Evolutionary conservation across 2,797 vertebrate genomes (phyloP), one percentile per base, ranked within the genome.

Genomic region (Sebastes steindachneri): DNA sequence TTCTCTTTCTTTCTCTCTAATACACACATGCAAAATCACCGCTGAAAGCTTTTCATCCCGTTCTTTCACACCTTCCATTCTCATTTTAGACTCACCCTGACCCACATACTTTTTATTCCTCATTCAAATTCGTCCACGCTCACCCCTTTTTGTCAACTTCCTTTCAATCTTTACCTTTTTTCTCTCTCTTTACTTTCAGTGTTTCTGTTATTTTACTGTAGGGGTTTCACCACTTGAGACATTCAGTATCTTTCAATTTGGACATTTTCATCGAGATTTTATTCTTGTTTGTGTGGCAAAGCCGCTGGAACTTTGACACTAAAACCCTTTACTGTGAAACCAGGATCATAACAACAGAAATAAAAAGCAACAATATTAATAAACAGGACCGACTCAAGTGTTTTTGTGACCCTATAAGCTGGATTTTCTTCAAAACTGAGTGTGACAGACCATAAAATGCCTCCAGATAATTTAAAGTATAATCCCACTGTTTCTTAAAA

Each of bases 11-110:
- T 85, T 90, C 86, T 88, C 73, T 85, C 82, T 76, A 77, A 90
- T 88, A 79, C 84, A 60, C 84, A 79, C 84, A 86, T 82, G 83
- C 77, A 84, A 77, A 90, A 86, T 88, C 88, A 79, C 68, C 33
- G 54, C 80, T 86, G 71, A 74, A 86, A 81, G 88, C 92, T 85
- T 89, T 85, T 91, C 87, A 85, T 91, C 82, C 84, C 48, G 6
- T 69, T 79, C 84, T 71, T 86, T 82, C 86, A 83, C 89, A 79
- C 81, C 79, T 75, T 69, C 69, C 31, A 1, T 76, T 70, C 86
- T 82, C 76, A 15, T 68, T 76, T 69, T 6, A 54, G 63, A 65
- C 72, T 62, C 82, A 41, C 67, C 72, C 68, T 83, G 83, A 89
- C 88, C 85, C 80, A 82, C 83, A 80, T 76, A 78, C 35, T 37